Evolutionary conservation across 2,888 invertebrate species (phyloP).

Genomic region (Oxystoma pomonae): DNA sequence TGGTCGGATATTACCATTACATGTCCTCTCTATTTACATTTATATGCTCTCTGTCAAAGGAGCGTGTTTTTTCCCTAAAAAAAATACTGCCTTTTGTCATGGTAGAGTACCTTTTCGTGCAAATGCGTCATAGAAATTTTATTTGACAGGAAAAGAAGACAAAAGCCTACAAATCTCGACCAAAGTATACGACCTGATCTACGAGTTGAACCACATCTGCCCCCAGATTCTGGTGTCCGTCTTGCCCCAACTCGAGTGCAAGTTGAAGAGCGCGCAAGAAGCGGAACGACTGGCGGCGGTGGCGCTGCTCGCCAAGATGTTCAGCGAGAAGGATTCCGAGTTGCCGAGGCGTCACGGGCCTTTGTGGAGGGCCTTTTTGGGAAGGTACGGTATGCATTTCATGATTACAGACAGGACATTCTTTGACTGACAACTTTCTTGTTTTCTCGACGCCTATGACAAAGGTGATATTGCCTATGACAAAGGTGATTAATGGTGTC

Average conservation of each 20-base stretch:
- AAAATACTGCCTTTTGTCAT: no score
- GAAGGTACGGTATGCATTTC: constrained; percentile 18
- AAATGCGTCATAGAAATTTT: no score
- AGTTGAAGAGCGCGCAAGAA: constrained; percentile 87
- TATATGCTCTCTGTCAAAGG: no score
- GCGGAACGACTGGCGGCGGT: constrained; percentile 85
- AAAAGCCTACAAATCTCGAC: constrained; percentile 71
- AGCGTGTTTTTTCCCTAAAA: no score
- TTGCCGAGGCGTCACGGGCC: constrained; percentile 81
- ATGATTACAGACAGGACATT: neutral
- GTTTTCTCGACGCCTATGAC: no score
- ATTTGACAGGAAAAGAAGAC: constrained; percentile 71
- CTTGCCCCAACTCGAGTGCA: constrained; percentile 92
- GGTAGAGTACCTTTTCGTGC: no score
- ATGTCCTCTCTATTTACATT: no score
- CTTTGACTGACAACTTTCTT: neutral
- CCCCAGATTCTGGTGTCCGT: constrained; percentile 82
- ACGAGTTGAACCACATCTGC: constrained; percentile 91
- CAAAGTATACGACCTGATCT: constrained; percentile 93
- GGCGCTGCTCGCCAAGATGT: constrained; percentile 90
- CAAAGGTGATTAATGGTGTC: no score
- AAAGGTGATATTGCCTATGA: no score
- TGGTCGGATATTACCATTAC: no score
- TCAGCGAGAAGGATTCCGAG: constrained; percentile 89
- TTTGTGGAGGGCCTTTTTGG: constrained; percentile 82